Base-by-base conservation (phyloP, 2,888 invertebrate species). In the Zelleria hepariella region DNA sequence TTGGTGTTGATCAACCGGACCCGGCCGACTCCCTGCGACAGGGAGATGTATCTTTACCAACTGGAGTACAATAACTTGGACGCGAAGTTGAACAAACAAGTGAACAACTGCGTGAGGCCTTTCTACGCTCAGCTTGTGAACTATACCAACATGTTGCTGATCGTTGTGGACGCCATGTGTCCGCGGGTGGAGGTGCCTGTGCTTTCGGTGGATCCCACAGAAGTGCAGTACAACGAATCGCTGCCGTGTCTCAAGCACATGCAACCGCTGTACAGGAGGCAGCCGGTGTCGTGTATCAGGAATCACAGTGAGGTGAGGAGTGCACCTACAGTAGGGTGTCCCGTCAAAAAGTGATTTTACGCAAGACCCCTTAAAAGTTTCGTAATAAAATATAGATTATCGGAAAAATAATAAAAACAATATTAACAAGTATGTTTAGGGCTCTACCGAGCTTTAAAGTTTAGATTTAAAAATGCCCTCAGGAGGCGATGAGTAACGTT, bases 21-120 rank as follows among this genome's bases (percentile, higher is more conserved):
- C 0, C 90, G 94, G 53, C 95, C 95, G 0, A 94, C 95, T 60
- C 94, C 96, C 4, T 97, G 97, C 76, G 97, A 97, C 77, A 91
- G 95, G 75, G 93, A 95, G 76, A 89, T 91, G 72, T 86, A 78
- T 55, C 75, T 92, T 2, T 92, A 91, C 73, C 86, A 91, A 70
- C 71, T 91, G 24, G 83, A 88, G 18, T 86, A 83, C 63, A 84
- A 71, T 61, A 85, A 80, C 61, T 80, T 81, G 74, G 89, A 84
- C 69, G 90, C 77, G 73, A 91, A 82, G 74, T 77, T 86, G 69
- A 90, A 77, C 79, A 81, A 80, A 57, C 86, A 81, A 0, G 62
- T 82, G 48, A 75, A 75, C 27, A 81, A 85, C 51, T 88, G 88
- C 67, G 77, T 78, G 5, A 71, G 93, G 71, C 93, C 94, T 23